Percentiles rank a stretch among this genome's conserved stretches.
Evolutionary conservation across 2,888 invertebrate genomes (phyloP).

Genomic region (Hypselothyrea guttata): DNA sequence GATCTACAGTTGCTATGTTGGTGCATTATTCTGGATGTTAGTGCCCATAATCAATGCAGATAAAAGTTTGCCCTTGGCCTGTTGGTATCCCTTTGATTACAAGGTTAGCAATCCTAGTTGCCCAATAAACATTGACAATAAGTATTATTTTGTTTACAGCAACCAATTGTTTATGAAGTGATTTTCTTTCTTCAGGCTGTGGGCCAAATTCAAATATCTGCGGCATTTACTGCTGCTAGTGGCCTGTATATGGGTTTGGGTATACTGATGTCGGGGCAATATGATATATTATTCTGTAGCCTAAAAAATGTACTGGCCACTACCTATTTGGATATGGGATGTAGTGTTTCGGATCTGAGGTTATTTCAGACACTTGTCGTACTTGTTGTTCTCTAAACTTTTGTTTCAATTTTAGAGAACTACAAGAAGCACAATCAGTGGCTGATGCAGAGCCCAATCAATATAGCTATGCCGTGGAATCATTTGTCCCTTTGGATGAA

Average conservation of each 20-base stretch:
- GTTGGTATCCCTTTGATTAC: slow-evolving; percentile 80
- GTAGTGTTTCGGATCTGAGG: slow-evolving; percentile 38
- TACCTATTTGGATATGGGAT: slow-evolving; percentile 50
- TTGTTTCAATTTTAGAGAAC: slow-evolving; percentile 31
- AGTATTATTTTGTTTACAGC: slow-evolving; percentile 33
- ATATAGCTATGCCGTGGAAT: slow-evolving; percentile 57
- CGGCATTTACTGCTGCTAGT: slow-evolving; percentile 74
- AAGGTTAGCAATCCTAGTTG: slow-evolving; percentile 51
- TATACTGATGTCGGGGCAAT: slow-evolving; percentile 76
- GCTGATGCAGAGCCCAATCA: slow-evolving; percentile 55
- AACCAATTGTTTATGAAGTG: slow-evolving; percentile 64
- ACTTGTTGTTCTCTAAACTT: neutral
- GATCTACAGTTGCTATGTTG: slow-evolving; percentile 53
- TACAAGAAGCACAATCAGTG: slow-evolving; percentile 47
- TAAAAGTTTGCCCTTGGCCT: slow-evolving; percentile 70
- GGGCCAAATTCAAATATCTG: slow-evolving; percentile 79
- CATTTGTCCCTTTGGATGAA: slow-evolving; percentile 19
- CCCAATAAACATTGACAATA: neutral
- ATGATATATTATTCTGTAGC: slow-evolving; percentile 76
- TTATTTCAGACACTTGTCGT: slow-evolving; percentile 5
- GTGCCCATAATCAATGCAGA: slow-evolving; percentile 68
- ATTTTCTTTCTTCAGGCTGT: slow-evolving; percentile 77
- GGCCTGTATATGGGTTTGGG: slow-evolving; percentile 76
- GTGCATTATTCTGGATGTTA: slow-evolving; percentile 42
- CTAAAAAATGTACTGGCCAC: slow-evolving; percentile 75